A percentile compares a stretch with the other conserved stretches of the same genome.
phyloP scores from a whole-genome alignment of 2,888 invertebrate species.

The Pseudoips prasinana region DNA sequence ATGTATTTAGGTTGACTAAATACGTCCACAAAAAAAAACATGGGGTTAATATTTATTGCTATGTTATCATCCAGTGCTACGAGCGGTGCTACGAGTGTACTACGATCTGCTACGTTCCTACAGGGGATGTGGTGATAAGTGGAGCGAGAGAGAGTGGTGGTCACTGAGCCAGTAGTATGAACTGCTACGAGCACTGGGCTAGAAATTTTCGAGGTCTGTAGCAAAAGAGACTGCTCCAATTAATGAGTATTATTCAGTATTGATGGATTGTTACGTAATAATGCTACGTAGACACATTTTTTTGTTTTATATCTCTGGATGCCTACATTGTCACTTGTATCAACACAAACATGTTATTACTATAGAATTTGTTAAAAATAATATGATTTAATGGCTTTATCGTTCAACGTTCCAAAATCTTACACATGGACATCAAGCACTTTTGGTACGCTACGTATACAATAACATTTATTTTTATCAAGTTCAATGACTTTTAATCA shows the following conservation, averaged over 20 bases:
- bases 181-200: slow-evolving; percentile 20
- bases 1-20: too few relatives aligned
- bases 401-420: slow-evolving; percentile 18
- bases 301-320: too few relatives aligned
- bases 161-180: slow-evolving; percentile 55
- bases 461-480: slow-evolving; percentile 52
- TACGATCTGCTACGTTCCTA: slow-evolving; percentile 38
- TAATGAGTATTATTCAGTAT: slow-evolving; percentile 62
- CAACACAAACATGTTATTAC: too few relatives aligned
- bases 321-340: too few relatives aligned
- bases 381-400: slow-evolving; percentile 10
- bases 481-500: slow-evolving; percentile 73
- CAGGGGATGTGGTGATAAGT: slow-evolving; percentile 21
- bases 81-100: slow-evolving; percentile 41
- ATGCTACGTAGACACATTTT: too few relatives aligned
- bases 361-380: slow-evolving; percentile 6
- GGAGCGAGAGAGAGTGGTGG: slow-evolving; percentile 38
- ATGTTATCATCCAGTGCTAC: too few relatives aligned
- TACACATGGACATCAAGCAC: too few relatives aligned
- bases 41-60: too few relatives aligned
- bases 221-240: slow-evolving; percentile 54
- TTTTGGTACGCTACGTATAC: too few relatives aligned
- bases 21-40: too few relatives aligned
- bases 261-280: slow-evolving; percentile 38
- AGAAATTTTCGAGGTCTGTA: slow-evolving; percentile 49